These are phyloP conservation scores for Pluvialis apricaria DNA, from an alignment of 2,113 vertebrate species.

Conservation along the genomic window DNA sequence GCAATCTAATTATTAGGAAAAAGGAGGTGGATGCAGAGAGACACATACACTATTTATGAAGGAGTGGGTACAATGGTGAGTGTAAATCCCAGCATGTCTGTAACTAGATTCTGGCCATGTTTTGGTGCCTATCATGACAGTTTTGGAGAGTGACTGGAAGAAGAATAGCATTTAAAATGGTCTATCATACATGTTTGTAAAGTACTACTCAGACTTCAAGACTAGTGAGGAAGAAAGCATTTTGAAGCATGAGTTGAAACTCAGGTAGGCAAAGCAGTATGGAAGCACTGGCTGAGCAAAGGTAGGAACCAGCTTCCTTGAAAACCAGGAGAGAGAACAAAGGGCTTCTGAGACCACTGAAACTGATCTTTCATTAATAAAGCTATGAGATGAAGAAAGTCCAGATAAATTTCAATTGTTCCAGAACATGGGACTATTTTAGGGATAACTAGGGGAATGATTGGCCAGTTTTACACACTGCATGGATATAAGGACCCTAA, in stretches of 20 bases:
- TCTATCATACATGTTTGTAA: neutral
- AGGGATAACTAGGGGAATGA: neutral
- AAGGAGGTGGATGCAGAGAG: neutral
- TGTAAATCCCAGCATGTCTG: neutral
- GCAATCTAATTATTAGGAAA: neutral
- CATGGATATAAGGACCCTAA: neutral
- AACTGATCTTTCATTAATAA: neutral
- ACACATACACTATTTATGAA: neutral
- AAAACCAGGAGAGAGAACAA: neutral
- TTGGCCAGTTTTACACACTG: neutral
- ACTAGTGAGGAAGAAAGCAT: neutral
- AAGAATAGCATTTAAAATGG: neutral
- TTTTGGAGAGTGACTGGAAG: neutral
- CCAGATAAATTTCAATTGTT: neutral
- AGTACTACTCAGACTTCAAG: neutral
- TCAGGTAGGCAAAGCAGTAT: neutral
- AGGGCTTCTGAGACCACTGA: neutral
- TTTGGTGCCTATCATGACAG: neutral
- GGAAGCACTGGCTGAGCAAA: neutral
- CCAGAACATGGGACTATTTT: neutral
- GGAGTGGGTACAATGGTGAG: neutral
- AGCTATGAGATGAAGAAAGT: neutral
- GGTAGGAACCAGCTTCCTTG: neutral
- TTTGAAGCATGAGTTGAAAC: neutral
- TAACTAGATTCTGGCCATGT: neutral